A percentile compares a stretch with the other conserved stretches of the same genome.
These are phyloP conservation scores for Kuschelorhynchus macadamiae DNA, from an alignment of 2,888 invertebrate species.

Conservation along the genomic window DNA sequence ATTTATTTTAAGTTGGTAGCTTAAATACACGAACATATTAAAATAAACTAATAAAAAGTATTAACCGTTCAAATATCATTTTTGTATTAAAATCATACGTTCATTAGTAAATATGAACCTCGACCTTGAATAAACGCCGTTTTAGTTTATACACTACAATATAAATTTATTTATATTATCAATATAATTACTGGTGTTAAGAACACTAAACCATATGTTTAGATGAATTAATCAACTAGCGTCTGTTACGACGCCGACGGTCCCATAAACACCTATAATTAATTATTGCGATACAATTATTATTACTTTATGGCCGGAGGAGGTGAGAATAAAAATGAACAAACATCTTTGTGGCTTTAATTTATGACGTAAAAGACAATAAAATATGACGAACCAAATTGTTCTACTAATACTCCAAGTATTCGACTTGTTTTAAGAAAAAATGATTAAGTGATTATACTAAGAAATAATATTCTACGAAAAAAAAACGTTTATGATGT, in stretches of 20 bases:
- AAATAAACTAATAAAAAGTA: conserved; percentile 7
- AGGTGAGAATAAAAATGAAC: neutral
- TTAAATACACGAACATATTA: too few relatives aligned
- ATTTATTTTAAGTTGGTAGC: too few relatives aligned
- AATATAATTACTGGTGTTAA: conserved; percentile 39
- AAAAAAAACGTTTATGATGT: too few relatives aligned
- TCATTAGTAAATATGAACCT: conserved; percentile 20
- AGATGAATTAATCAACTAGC: conserved; percentile 26
- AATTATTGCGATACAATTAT: conserved; percentile 5
- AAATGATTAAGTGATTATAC: neutral
- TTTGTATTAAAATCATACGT: conserved; percentile 21
- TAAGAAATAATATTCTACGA: neutral
- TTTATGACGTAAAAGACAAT: neutral
- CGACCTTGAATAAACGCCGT: conserved; percentile 29
- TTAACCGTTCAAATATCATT: neutral
- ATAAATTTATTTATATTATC: conserved; percentile 39
- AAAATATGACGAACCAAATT: too few relatives aligned
- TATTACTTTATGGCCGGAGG: conserved; percentile 2
- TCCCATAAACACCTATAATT: conserved; percentile 19
- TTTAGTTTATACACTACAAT: conserved; percentile 37
- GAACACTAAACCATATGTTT: conserved; percentile 34
- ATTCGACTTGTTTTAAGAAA: too few relatives aligned
- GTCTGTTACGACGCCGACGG: neutral
- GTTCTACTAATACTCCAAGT: too few relatives aligned
- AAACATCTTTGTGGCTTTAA: neutral